Evolutionary conservation across 2,888 invertebrate species (phyloP), one percentile per base, ranked within the genome.

Genomic region (Hoplodrina blanda): DNA sequence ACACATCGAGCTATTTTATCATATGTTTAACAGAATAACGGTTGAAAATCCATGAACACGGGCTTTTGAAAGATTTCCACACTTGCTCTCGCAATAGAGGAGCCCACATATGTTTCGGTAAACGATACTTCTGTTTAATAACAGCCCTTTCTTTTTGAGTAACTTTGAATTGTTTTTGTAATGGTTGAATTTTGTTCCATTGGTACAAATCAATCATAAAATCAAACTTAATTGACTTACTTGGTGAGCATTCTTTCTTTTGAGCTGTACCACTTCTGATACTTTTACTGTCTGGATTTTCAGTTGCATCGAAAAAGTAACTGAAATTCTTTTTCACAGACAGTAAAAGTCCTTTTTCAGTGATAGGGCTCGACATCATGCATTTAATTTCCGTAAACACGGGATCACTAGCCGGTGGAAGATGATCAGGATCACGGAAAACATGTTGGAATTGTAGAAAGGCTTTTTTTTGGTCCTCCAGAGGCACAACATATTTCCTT

Each of bases 91-190:
- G 53, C 62, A 62, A 62, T 53, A 56, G 20, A 65, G 15, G 64
- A 37, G 50, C 57, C 65, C 65, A 65, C 57, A 50, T 56, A 50
- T 65, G 57, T n/a, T 65, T 65, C 15, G 64, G 64, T 56, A 63
- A 63, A 46, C 19, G 41, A 25, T 59, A 44, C 6, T 59, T 59
- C 25, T 37, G n/a, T n/a, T n/a, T n/a, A n/a, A n/a, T n/a, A n/a
- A n/a, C n/a, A n/a, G n/a, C n/a, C n/a, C n/a, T n/a, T n/a, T n/a
- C n/a, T n/a, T n/a, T n/a, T n/a, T n/a, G n/a, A n/a, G n/a, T n/a
- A n/a, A n/a, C n/a, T n/a, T n/a, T n/a, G n/a, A n/a, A n/a, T n/a
- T n/a, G n/a, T n/a, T n/a, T n/a, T n/a, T n/a, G n/a, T n/a, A n/a
- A n/a, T n/a, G n/a, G n/a, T n/a, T n/a, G n/a, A n/a, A n/a, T n/a